Base-by-base conservation (phyloP, 1,140 invertebrate species). In the Phymastichus coffea region DNA sequence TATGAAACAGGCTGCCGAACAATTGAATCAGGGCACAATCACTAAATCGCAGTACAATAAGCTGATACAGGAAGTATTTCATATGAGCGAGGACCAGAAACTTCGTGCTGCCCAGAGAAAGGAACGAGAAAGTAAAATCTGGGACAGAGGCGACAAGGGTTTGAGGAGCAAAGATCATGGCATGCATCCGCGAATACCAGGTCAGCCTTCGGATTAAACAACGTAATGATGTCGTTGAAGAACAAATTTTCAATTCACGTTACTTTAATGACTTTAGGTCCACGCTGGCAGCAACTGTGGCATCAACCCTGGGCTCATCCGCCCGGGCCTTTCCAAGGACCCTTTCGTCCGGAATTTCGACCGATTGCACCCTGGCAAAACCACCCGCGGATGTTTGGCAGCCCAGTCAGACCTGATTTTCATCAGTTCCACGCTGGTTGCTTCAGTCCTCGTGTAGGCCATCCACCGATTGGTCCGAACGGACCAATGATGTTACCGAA, bases 1-100 rank as follows among this genome's bases (percentile, higher is more conserved):
- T 35, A 86, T 95, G 68, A 86, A 85, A 22, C 87, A 93, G 69
- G 93, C 92, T 1, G 89, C 93, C 43, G 89, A 92, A 66, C 86
- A 94, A 65, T 80, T 87, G 40, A 86, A 86, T 41, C 84, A 86
- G 43, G 92, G 92, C 2, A 83, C 84, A 14, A 86, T 97, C 26
- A 87, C 88, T 26, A 87, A 88, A 66, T 85, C 86, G 9, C 87
- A 94, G 67, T 92, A 93, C 69, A 89, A 91, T 61, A 84, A 89
- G 7, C 72, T 95, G 3, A 86, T 91, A 63, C 88, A 91, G 69
- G 88, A 90, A 70, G 86, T 91, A 1, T 77, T 92, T 37, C 84
- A 88, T 62, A 84, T 94, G 60, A 90, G 91, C 63, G 89, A 93
- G 64, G 85, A 86, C 15, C 84, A 90, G 57, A 92, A 92, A 71